These are phyloP conservation scores for Agonopterix alstromeriana DNA, from an alignment of 2,888 invertebrate genomes.

Conservation along the genomic window DNA sequence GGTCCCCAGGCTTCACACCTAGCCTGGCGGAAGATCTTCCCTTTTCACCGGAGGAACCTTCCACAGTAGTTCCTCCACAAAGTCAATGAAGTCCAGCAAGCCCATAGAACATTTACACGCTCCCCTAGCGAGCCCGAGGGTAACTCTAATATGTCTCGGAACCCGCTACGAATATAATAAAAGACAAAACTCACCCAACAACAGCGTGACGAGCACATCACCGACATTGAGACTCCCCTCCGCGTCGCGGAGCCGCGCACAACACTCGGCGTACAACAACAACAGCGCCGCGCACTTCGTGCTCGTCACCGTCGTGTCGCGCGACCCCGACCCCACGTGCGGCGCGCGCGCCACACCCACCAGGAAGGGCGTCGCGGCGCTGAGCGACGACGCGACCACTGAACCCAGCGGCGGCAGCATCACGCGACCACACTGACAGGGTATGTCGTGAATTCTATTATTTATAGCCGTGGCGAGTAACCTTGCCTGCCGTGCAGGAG, in stretches of 20 bases:
- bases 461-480: no score
- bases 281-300: conserved; percentile 31
- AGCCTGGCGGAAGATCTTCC: no score
- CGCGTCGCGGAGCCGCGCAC: conserved; percentile 35
- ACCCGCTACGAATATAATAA: no score
- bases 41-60: no score
- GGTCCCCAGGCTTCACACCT: no score
- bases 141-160: no score
- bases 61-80: no score
- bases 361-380: conserved; percentile 30
- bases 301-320: conserved; percentile 8
- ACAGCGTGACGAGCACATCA: conserved; percentile 19
- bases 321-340: conserved; percentile 6
- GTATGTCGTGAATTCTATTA: no score
- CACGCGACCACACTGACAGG: conserved; percentile 50
- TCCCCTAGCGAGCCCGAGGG: no score
- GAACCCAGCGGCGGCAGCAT: conserved; percentile 28
- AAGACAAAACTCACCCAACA: conserved; percentile 22
- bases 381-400: conserved; percentile 22
- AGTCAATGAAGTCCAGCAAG: no score
- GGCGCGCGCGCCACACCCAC: conserved; percentile 21
- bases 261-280: conserved; percentile 49
- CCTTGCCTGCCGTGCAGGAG: no score
- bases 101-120: no score
- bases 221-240: conserved; percentile 33